Evolutionary conservation across 2,797 vertebrate species (phyloP).

Genomic region (Brotula barbata): DNA sequence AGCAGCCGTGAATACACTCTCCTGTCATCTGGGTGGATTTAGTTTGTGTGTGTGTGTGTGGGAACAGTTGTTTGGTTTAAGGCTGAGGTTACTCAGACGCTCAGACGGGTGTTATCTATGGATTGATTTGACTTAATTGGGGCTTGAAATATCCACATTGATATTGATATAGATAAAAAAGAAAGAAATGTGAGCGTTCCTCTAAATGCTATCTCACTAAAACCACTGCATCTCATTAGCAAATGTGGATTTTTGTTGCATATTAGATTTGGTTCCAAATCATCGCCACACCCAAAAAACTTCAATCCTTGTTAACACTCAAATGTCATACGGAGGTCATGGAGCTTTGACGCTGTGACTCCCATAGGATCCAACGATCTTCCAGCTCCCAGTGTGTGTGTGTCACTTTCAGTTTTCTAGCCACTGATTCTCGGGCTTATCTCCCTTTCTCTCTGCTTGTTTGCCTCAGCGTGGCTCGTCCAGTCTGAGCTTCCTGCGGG

Average conservation of each 20-base stretch:
- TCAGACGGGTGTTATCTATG: constrained; percentile 3
- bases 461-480: constrained; percentile 22
- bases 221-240: no score
- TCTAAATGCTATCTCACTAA: no score
- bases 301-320: constrained; percentile 11
- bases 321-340: background rate
- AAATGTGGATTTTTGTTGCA: background rate
- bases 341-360: constrained; percentile 15
- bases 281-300: background rate
- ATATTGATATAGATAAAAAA: no score
- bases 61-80: constrained; percentile 34
- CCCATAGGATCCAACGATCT: constrained; percentile 28
- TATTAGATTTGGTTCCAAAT: constrained; percentile 1
- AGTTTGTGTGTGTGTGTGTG: no score
- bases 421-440: constrained; percentile 32
- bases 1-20: background rate
- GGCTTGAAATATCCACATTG: background rate
- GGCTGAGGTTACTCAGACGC: constrained; percentile 32
- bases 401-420: constrained; percentile 25
- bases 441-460: constrained; percentile 5
- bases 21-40: no score
- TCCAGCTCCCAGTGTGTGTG: constrained; percentile 18
- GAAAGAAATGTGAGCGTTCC: no score
- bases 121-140: background rate
- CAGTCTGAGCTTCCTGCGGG: background rate